Evolutionary conservation across 2,888 invertebrate species (phyloP).

Genomic region (Bombyx huttoni): DNA sequence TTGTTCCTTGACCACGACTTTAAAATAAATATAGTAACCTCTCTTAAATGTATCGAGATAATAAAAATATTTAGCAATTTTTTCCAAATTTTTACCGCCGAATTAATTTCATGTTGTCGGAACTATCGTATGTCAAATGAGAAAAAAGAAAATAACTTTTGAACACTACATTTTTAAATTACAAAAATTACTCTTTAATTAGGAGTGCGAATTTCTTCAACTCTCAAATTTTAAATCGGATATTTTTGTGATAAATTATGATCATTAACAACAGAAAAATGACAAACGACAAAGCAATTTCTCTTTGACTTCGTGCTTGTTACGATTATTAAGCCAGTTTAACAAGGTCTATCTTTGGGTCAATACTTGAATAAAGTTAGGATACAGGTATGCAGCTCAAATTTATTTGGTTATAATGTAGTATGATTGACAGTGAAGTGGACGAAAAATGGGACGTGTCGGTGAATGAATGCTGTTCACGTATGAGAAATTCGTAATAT

Average conservation of each 20-base stretch:
- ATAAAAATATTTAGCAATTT: too few relatives aligned
- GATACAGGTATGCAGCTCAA: neutral
- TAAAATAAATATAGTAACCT: too few relatives aligned
- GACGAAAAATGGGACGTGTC: neutral
- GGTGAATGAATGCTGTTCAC: neutral
- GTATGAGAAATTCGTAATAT: too few relatives aligned
- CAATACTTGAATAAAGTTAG: neutral
- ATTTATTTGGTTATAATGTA: neutral
- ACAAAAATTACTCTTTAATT: too few relatives aligned
- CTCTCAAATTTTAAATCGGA: neutral
- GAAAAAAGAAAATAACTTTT: too few relatives aligned
- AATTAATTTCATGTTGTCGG: too few relatives aligned
- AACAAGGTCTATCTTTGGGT: slow-evolving; percentile 2
- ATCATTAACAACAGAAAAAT: slow-evolving; percentile 4
- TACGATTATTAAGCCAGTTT: slow-evolving; percentile 7
- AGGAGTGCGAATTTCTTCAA: neutral
- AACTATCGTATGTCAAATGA: too few relatives aligned
- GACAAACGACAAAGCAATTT: slow-evolving; percentile 7
- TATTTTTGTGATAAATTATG: neutral
- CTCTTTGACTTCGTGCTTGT: slow-evolving; percentile 5
- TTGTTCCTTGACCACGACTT: too few relatives aligned
- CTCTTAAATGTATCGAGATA: too few relatives aligned
- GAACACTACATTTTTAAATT: too few relatives aligned
- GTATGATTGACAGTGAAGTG: neutral
- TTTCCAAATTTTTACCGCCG: too few relatives aligned